phyloP scores from a whole-genome alignment of 2,888 invertebrate genomes.

The Metellina segmentata region DNA sequence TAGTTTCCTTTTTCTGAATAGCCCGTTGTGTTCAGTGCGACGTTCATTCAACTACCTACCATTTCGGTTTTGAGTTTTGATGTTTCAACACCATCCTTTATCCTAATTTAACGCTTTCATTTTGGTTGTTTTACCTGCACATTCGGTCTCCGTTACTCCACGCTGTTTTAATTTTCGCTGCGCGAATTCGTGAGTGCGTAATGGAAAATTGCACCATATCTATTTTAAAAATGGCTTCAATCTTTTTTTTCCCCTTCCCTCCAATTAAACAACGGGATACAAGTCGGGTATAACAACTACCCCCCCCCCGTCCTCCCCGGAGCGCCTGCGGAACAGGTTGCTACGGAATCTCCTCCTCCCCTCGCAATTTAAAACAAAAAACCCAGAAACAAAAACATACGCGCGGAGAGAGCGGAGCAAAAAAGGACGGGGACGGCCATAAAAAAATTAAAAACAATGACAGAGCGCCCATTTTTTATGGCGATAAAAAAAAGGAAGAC shows the following conservation, averaged over 20 bases:
- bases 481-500: constrained; percentile 46
- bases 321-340: too few species aligned
- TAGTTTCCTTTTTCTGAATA: too few species aligned
- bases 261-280: constrained; percentile 18
- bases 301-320: constrained; percentile 5
- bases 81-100: too few species aligned
- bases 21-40: too few species aligned
- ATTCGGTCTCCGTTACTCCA: too few species aligned
- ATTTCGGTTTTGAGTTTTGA: too few species aligned
- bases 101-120: too few species aligned
- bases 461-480: constrained; percentile 68
- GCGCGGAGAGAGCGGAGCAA: constrained; percentile 8
- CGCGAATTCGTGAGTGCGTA: neutral
- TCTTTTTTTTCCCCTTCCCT: constrained; percentile 23
- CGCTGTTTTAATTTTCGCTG: too few species aligned
- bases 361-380: constrained; percentile 57
- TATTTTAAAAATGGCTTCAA: constrained; percentile 18
- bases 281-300: constrained; percentile 28
- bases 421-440: constrained; percentile 19
- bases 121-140: too few species aligned
- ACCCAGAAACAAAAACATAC: constrained; percentile 35
- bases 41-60: too few species aligned
- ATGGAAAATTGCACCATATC: neutral
- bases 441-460: constrained; percentile 65
- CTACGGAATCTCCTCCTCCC: constrained; percentile 26